Evolutionary conservation across 92 coral and sea anemone species (phyloP).

Genomic region (Paragorgia papillata): DNA sequence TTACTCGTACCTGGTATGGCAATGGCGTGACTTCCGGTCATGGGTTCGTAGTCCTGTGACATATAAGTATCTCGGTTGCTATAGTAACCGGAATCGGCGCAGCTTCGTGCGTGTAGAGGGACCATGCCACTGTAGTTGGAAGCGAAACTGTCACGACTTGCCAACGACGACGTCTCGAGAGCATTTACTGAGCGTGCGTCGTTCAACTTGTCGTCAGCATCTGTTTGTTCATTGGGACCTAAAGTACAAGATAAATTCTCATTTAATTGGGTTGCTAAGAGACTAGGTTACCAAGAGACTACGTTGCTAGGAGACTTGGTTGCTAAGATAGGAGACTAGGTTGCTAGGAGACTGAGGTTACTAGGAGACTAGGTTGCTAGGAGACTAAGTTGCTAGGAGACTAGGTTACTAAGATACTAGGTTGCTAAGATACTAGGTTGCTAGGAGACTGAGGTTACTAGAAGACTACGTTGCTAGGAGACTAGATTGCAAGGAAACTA

Average conservation of each 20-base stretch:
- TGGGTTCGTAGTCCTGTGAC: conserved; percentile 27
- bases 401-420: too few relatives aligned
- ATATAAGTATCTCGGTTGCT: conserved; percentile 22
- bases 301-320: too few relatives aligned
- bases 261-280: too few relatives aligned
- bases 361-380: too few relatives aligned
- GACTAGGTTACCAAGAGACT: too few relatives aligned
- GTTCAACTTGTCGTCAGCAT: background rate
- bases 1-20: conserved; percentile 29
- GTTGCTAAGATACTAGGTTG: too few relatives aligned
- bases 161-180: conserved; percentile 12
- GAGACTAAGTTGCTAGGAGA: too few relatives aligned
- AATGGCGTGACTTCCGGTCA: conserved; percentile 34
- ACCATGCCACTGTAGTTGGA: conserved; percentile 6
- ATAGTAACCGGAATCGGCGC: conserved; percentile 40
- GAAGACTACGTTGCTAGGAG: too few relatives aligned
- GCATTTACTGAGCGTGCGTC: background rate
- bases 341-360: too few relatives aligned
- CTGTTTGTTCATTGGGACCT: background rate
- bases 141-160: conserved; percentile 28
- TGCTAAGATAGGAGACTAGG: too few relatives aligned
- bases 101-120: background rate
- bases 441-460: too few relatives aligned
- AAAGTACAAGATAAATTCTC: background rate
- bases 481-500: too few relatives aligned